Conservation (phyloP, 2,113 vertebrate genomes). For the Trogon melanurus region DNA sequence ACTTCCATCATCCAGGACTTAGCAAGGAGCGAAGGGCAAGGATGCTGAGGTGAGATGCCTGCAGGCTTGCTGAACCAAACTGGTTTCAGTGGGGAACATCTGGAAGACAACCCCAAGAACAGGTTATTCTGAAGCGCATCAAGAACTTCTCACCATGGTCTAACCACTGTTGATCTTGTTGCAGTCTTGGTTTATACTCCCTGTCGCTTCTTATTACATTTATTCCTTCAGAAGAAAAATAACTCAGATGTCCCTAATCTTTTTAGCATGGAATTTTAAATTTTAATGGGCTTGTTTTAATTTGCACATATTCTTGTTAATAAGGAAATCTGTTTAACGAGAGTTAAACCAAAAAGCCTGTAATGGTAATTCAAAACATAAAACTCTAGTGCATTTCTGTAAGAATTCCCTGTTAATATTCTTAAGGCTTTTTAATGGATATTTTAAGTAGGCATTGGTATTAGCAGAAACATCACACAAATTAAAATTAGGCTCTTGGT, state of each 20-base stretch:
- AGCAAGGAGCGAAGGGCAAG: neutral
- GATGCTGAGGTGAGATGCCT: neutral
- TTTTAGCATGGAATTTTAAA: slow-evolving; percentile 58
- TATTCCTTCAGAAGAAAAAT: slow-evolving; percentile 30
- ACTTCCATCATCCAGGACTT: neutral
- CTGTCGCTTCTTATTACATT: slow-evolving; percentile 15
- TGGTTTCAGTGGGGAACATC: neutral
- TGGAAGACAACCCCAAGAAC: neutral
- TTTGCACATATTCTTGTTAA: slow-evolving; percentile 75
- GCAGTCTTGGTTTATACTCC: neutral
- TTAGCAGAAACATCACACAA: slow-evolving; percentile 77
- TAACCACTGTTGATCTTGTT: neutral
- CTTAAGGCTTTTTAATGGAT: slow-evolving; percentile 73
- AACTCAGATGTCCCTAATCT: slow-evolving; percentile 45
- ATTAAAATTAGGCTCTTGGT: slow-evolving; percentile 78
- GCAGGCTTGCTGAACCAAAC: neutral
- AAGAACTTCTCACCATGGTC: neutral
- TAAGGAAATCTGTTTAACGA: slow-evolving; percentile 78
- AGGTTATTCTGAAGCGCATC: neutral
- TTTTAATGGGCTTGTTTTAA: slow-evolving; percentile 76
- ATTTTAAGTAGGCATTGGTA: slow-evolving; percentile 70
- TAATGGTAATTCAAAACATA: slow-evolving; percentile 78
- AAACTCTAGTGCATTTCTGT: slow-evolving; percentile 64
- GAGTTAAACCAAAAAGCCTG: slow-evolving; percentile 76
- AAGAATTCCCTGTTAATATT: slow-evolving; percentile 77